phyloP scores from a whole-genome alignment of 2,113 vertebrate species.

The Oryzias celebensis region DNA sequence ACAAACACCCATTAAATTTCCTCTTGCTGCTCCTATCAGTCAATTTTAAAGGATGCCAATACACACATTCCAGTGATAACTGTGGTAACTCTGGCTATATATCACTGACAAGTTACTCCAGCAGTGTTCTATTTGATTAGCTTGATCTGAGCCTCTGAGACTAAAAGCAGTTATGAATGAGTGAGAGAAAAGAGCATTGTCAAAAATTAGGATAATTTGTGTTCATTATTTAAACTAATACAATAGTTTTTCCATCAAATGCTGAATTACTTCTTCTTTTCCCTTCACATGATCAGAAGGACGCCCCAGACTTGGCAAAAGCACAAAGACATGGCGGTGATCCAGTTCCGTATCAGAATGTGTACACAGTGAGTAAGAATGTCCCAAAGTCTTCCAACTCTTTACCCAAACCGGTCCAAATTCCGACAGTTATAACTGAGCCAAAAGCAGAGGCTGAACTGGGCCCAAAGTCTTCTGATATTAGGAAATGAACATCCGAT shows the following conservation, averaged over 20 bases:
- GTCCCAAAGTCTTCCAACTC: too few species aligned
- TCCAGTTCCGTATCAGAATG: too few species aligned
- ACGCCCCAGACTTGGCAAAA: neutral
- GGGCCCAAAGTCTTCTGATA: too few species aligned
- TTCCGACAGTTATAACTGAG: too few species aligned
- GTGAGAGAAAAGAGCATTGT: constrained; percentile 6
- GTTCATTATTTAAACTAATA: neutral
- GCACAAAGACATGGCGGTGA: neutral
- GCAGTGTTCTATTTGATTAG: constrained; percentile 39
- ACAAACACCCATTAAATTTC: constrained; percentile 12
- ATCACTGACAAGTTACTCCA: constrained; percentile 26
- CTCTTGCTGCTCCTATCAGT: constrained; percentile 24
- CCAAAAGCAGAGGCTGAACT: too few species aligned
- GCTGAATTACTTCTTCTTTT: neutral
- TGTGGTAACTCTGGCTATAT: constrained; percentile 1
- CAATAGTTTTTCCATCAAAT: neutral
- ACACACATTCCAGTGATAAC: neutral
- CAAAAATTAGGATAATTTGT: constrained; percentile 7
- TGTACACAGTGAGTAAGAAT: too few species aligned
- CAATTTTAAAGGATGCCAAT: constrained; percentile 32
- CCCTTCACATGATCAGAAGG: neutral
- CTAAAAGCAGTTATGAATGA: constrained; percentile 14
- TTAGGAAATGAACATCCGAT: too few species aligned
- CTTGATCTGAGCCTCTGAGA: constrained; percentile 20
- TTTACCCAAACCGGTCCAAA: too few species aligned